A percentile compares a stretch with the other conserved stretches of the same genome.
Conservation (phyloP, 1,140 invertebrate species). For the Hylaeus anthracinus region DNA sequence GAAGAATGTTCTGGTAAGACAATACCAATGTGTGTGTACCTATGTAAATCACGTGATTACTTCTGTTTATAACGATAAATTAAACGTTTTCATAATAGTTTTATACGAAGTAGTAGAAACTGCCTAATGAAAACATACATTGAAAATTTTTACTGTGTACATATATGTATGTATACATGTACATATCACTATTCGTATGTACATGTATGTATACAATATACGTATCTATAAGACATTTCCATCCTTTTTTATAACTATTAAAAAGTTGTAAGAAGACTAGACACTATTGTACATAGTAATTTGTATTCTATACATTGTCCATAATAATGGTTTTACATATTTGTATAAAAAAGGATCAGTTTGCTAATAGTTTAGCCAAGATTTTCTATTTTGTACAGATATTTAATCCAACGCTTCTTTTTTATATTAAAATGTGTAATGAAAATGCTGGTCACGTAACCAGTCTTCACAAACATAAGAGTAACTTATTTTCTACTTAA, state of each 20-base stretch:
- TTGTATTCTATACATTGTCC: constrained; percentile 75
- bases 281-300: constrained; percentile 74
- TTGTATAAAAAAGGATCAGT: constrained; percentile 69
- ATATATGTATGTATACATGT: constrained; percentile 23
- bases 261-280: constrained; percentile 58
- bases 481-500: constrained; percentile 71
- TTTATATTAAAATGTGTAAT: constrained; percentile 55
- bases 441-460: constrained; percentile 53
- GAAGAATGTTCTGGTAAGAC: constrained; percentile 65
- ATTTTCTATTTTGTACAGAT: constrained; percentile 68
- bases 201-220: constrained; percentile 25
- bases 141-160: constrained; percentile 56
- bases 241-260: constrained; percentile 69
- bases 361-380: constrained; percentile 58
- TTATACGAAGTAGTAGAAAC: constrained; percentile 58
- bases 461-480: constrained; percentile 44
- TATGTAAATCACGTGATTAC: constrained; percentile 56
- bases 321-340: constrained; percentile 75
- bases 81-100: constrained; percentile 52
- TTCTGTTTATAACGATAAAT: constrained; percentile 52
- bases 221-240: constrained; percentile 63
- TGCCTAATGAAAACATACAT: constrained; percentile 60
- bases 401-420: constrained; percentile 59
- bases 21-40: constrained; percentile 63
- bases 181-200: constrained; percentile 13